Base-by-base conservation (phyloP, 2,113 vertebrate genomes). In the Trinectes maculatus region DNA sequence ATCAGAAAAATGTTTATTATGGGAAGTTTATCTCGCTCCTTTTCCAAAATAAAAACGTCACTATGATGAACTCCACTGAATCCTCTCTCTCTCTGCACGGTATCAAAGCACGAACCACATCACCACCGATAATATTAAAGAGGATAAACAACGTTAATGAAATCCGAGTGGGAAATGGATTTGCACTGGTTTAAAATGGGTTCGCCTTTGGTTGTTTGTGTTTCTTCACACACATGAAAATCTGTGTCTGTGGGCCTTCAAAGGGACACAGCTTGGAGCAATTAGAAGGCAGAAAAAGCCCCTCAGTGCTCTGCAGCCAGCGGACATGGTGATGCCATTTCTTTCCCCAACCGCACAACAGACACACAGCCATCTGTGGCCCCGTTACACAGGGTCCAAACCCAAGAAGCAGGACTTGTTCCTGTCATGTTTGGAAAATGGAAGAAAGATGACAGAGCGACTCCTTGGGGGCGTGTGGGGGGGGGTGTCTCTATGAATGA, bases 41-140 rank as follows among this genome's bases (percentile, higher is more conserved):
- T 93, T 92, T 93, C 64, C 85, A 88, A 87, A 92, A 92, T 92
- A 92, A 93, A 93, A 86, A 76, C 72, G 74, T 86, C 82, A 74
- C 74, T 76, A 86, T 84, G 76, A 90, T 73, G 61, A 63, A 62
- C 67, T 40, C 31, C 11, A 78, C 61, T 13, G 44, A 70, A 33
- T 77, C 19, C 13, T 36, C 42, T 77, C 49, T 74, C 82, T 74
- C 7, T 79, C 60, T 43, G 2, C 53, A 31, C 59, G 21, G 3
- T 26, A 12, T 48, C 25, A 16, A 36, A 29, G 25, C 29, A 44
- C 1, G 11, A 1, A 46, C 12, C 15, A 33, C 24, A 36, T 19
- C 19, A 24, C 5, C 11, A 36, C 13, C n/a, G 9, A 15, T 39
- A 9, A 25, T 37, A 19, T 44, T n/a, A 26, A 29, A 36, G 34